Conservation (phyloP, 2,888 invertebrate genomes). For the Elmis aenea region DNA sequence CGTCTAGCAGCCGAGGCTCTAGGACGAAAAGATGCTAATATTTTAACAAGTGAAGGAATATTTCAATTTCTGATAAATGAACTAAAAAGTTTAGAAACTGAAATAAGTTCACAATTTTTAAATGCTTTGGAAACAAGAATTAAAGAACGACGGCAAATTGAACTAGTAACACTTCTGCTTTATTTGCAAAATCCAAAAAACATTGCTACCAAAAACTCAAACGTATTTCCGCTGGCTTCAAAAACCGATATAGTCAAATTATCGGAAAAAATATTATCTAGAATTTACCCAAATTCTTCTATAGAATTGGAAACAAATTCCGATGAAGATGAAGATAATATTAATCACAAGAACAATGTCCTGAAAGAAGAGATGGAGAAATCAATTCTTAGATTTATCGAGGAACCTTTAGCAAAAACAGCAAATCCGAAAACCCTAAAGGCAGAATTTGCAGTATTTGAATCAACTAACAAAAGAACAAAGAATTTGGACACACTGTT, state of each 20-base stretch:
- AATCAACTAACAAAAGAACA: constrained; percentile 14
- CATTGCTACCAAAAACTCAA: constrained; percentile 8
- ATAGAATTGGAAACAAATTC: constrained; percentile 8
- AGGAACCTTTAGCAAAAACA: constrained; percentile 9
- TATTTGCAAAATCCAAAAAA: constrained; percentile 12
- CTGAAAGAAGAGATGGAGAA: constrained; percentile 9
- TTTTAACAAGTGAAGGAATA: constrained; percentile 16
- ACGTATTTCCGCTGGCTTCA: constrained; percentile 7
- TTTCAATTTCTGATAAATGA: constrained; percentile 18
- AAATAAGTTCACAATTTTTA: constrained; percentile 10
- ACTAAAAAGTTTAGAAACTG: constrained; percentile 13
- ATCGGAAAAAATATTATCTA: constrained; percentile 9
- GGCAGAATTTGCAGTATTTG: constrained; percentile 13
- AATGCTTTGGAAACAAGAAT: constrained; percentile 9
- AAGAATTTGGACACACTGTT: constrained; percentile 9
- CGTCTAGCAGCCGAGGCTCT: constrained; percentile 5
- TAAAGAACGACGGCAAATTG: constrained; percentile 2
- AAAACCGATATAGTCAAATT: constrained; percentile 5
- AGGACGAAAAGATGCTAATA: constrained; percentile 9
- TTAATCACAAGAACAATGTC: constrained; percentile 12
- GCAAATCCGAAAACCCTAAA: constrained; percentile 13
- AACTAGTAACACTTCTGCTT: constrained; percentile 9
- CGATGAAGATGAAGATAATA: constrained; percentile 8
- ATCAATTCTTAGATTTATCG: neutral
- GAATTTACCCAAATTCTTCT: constrained; percentile 12